These are phyloP conservation scores for Ptilodon capucinus DNA, from an alignment of 2,888 invertebrate genomes.

Conservation along the genomic window DNA sequence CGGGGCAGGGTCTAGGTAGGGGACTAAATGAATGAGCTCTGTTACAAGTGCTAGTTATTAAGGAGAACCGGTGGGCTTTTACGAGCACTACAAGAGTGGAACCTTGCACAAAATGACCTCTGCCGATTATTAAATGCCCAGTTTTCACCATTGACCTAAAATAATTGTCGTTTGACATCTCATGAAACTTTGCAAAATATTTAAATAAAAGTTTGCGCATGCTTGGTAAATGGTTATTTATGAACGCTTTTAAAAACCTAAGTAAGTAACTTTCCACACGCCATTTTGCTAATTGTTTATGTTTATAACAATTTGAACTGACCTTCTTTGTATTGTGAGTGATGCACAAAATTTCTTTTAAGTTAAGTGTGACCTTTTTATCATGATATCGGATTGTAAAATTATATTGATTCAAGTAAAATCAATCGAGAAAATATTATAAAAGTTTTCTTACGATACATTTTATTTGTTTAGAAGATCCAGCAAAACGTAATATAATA, in stretches of 20 bases:
- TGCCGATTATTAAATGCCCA: not conserved
- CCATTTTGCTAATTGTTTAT: no score
- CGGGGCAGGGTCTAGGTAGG: slow-evolving; percentile 34
- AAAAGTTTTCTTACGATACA: no score
- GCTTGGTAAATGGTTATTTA: no score
- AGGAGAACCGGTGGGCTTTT: slow-evolving; percentile 2
- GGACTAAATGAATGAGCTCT: slow-evolving; percentile 39
- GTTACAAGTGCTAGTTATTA: slow-evolving; percentile 18
- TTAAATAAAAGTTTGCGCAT: not conserved
- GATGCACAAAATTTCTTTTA: no score
- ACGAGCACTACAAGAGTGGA: not conserved
- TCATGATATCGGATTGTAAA: no score
- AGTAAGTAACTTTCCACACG: no score
- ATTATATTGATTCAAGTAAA: no score
- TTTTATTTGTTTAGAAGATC: not conserved
- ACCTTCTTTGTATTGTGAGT: no score
- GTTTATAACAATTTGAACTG: no score
- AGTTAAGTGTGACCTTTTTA: no score
- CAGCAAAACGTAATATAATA: not conserved
- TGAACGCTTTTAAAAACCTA: no score
- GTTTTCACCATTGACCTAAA: not conserved
- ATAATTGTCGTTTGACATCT: not conserved
- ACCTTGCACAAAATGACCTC: not conserved
- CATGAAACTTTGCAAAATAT: not conserved
- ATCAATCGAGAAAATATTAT: no score